Evolutionary conservation across 2,113 vertebrate species (phyloP), one percentile per base, ranked within the genome.

Genomic region (Mesoclemmys tuberculata): DNA sequence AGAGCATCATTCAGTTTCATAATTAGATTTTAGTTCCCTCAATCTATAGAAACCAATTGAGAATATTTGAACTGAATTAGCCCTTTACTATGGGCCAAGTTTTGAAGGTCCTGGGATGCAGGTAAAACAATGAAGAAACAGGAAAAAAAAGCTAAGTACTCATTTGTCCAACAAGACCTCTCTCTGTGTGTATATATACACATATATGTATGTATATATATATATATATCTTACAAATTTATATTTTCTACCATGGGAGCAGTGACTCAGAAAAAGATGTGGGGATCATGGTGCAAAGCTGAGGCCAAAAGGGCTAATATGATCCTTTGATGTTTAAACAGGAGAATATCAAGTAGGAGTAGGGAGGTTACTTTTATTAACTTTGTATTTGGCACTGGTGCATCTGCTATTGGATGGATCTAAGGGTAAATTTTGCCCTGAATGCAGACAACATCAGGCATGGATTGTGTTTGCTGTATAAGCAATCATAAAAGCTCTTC

Each of bases 231-330:
- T 58, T 29, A 29, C 27, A 31, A 31, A 58, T 29, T 12, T 58
- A 58, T 58, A 58, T 58, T 4, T 4, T 4, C 2, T 41, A 58
- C 0, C 0, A 21, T 18, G 7, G 27, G 3, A 82, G 27, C 11
- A 58, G 56, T 58, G 56, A 58, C 24, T 58, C 27, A 29, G 27
- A 58, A 29, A 58, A 5, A 5, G 27, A 58, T 56, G 55, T 56
- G 26, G 24, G 55, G 24, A 56, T 56, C 55, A 56, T 31, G 56
- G 56, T 58, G 56, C 56, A 29, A 58, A 58, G 26, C 56, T 29
- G 27, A 11, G 27, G 56, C 27, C 56, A 58, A 31, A 58, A 58
- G 27, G 56, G 56, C 56, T 58, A 58, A 58, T 31, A 18, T 4
- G 31, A n/a, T n/a, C n/a, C n/a, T 64, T 31, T 64, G 13, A 35